These are phyloP conservation scores for Pentamera pediparva DNA, from an alignment of 53 echinoderm and acorn worm species.

Conservation along the genomic window DNA sequence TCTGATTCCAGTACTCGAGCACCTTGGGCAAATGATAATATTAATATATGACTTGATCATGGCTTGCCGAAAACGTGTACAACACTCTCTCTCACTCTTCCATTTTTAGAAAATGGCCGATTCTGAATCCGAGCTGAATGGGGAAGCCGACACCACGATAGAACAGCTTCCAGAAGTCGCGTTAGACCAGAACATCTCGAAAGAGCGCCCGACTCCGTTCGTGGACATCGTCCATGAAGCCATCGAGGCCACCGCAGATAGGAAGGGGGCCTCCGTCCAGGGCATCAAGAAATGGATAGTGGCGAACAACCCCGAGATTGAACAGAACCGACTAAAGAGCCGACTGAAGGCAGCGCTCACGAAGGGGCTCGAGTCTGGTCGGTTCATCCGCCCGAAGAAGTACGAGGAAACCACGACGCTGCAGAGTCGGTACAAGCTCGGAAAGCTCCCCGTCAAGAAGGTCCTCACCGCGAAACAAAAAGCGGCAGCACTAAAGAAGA, in stretches of 20 bases:
- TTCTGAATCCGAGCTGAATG: background rate
- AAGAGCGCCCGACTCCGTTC: slow-evolving; percentile 19
- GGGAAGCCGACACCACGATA: background rate
- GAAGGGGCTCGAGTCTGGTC: slow-evolving; percentile 30
- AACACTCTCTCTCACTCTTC: background rate
- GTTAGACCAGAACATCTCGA: background rate
- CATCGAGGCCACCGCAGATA: slow-evolving; percentile 3
- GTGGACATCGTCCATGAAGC: slow-evolving; percentile 47
- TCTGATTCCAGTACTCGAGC: too few species aligned
- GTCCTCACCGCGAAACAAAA: background rate
- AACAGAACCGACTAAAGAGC: slow-evolving; percentile 6
- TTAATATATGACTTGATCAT: too few species aligned
- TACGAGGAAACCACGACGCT: background rate
- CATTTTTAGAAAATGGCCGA: background rate
- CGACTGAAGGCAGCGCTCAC: slow-evolving; percentile 27
- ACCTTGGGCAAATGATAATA: too few species aligned
- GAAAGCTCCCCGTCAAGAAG: slow-evolving; percentile 50
- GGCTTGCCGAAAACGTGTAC: too few species aligned
- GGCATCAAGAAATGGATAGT: slow-evolving; percentile 51
- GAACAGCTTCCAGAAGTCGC: background rate
- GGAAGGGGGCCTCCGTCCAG: slow-evolving; percentile 46
- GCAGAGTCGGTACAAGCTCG: slow-evolving; percentile 45
- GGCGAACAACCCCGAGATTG: slow-evolving; percentile 34
- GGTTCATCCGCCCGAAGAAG: slow-evolving; percentile 43
- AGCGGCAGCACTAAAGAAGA: background rate